These are phyloP conservation scores for Reticulitermes speratus DNA, from an alignment of 1,140 invertebrate genomes.

Conservation along the genomic window DNA sequence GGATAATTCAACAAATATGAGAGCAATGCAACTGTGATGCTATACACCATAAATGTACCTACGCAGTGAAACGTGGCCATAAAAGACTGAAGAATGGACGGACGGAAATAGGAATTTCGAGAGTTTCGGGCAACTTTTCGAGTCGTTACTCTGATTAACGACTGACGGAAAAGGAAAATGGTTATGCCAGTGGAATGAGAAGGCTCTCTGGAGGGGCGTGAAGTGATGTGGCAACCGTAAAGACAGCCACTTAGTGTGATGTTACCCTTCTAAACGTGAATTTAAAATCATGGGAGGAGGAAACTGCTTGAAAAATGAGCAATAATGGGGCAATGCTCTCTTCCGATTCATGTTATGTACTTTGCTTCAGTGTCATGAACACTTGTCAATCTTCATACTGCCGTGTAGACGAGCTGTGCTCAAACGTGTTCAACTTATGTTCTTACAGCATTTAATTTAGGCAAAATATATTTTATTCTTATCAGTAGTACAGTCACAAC, in stretches of 20 bases:
- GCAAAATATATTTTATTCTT: no score
- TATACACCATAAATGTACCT: not conserved
- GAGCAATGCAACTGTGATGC: not conserved
- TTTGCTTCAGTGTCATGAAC: no score
- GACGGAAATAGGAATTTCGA: not conserved
- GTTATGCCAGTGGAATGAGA: not conserved
- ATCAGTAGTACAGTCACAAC: no score
- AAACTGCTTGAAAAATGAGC: not conserved
- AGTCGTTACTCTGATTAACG: constrained; percentile 11
- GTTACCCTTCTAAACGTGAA: not conserved
- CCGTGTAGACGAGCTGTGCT: no score
- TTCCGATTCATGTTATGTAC: no score
- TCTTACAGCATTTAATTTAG: no score
- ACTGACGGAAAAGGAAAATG: not conserved
- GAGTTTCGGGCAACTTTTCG: not conserved
- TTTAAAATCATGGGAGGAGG: not conserved
- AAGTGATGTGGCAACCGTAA: not conserved
- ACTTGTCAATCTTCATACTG: no score
- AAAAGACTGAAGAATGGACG: not conserved
- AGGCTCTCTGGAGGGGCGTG: not conserved
- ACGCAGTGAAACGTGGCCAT: not conserved
- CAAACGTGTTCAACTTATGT: no score
- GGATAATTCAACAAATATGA: not conserved
- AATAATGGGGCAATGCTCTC: no score
- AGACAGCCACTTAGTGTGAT: not conserved